phyloP scores from a whole-genome alignment of 2,888 invertebrate species.

The Ypsolopha scabrella region DNA sequence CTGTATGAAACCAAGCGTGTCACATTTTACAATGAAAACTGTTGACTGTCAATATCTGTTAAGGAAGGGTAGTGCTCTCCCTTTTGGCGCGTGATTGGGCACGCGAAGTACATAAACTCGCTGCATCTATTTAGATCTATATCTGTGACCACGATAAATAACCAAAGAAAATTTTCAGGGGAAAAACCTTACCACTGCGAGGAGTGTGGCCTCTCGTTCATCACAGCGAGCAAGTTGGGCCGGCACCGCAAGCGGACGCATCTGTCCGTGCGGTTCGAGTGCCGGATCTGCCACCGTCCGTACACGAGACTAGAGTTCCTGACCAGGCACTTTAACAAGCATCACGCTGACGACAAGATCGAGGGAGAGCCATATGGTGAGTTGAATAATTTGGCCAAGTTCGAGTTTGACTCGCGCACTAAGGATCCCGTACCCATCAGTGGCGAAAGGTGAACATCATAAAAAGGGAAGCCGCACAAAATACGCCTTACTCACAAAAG shows the following conservation, averaged over 20 bases:
- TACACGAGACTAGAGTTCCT: constrained; percentile 41
- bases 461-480: no score
- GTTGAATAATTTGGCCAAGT: constrained; percentile 9
- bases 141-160: neutral
- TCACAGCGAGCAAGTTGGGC: constrained; percentile 54
- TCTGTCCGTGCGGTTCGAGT: constrained; percentile 42
- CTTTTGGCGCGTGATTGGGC: no score
- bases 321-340: constrained; percentile 50
- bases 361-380: constrained; percentile 59
- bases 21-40: no score
- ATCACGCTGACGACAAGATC: constrained; percentile 49
- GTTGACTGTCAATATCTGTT: no score
- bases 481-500: no score
- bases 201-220: constrained; percentile 49
- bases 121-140: no score
- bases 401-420: no score
- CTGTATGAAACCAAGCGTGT: no score
- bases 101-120: no score
- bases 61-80: no score
- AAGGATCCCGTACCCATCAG: no score
- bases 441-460: no score
- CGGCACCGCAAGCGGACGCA: constrained; percentile 54
- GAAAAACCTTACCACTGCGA: constrained; percentile 54
- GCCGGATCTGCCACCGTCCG: constrained; percentile 40
- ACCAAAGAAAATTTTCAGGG: constrained; percentile 31